These are phyloP conservation scores for Heteromurus nitidus DNA, from an alignment of 2,888 invertebrate genomes.

Conservation along the genomic window DNA sequence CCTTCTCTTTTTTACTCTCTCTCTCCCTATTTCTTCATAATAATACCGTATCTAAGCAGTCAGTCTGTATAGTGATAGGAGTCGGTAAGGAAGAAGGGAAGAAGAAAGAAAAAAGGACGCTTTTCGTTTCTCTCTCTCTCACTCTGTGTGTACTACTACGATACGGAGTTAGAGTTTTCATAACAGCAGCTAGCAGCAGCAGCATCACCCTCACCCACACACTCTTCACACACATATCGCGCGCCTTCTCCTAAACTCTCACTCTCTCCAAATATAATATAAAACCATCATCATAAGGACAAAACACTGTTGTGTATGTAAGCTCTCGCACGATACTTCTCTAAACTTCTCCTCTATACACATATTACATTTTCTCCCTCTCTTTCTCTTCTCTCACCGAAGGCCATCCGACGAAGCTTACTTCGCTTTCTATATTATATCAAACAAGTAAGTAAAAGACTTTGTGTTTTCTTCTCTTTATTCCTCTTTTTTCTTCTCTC, in stretches of 20 bases:
- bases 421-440: slow-evolving; percentile 61
- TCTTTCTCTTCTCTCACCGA: slow-evolving; percentile 24
- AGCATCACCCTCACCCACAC: background rate
- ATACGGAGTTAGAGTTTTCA: background rate
- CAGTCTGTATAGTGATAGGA: slow-evolving; percentile 65
- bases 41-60: slow-evolving; percentile 62
- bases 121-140: slow-evolving; percentile 48
- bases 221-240: no score
- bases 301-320: slow-evolving; percentile 26
- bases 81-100: slow-evolving; percentile 64
- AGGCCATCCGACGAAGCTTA: slow-evolving; percentile 48
- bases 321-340: slow-evolving; percentile 35
- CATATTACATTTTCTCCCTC: slow-evolving; percentile 39
- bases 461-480: slow-evolving; percentile 43
- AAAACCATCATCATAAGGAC: slow-evolving; percentile 50
- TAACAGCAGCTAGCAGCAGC: background rate
- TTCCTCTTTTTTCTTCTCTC: slow-evolving; percentile 39
- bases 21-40: slow-evolving; percentile 65
- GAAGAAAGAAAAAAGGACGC: slow-evolving; percentile 58
- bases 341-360: slow-evolving; percentile 4
- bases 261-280: slow-evolving; percentile 49
- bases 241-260: slow-evolving; percentile 9
- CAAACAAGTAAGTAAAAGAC: slow-evolving; percentile 61
- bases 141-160: slow-evolving; percentile 25
- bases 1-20: slow-evolving; percentile 49